phyloP scores from a whole-genome alignment of 2,888 invertebrate species.

The Drosophila phalerata region DNA sequence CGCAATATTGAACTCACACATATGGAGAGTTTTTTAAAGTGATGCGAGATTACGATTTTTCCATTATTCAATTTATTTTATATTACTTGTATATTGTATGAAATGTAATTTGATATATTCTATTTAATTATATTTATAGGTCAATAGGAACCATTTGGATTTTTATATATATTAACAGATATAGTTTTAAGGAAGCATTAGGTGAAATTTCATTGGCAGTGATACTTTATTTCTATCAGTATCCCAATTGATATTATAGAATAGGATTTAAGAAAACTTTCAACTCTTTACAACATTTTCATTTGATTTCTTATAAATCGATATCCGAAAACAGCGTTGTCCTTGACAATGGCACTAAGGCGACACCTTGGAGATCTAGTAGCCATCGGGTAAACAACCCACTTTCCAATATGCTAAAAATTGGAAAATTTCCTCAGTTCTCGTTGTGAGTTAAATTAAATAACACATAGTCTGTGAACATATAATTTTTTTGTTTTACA shows the following conservation, averaged over 20 bases:
- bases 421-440: slow-evolving; percentile 20
- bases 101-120: background rate
- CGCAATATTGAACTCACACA: slow-evolving; percentile 26
- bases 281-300: background rate
- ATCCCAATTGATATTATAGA: too few species aligned
- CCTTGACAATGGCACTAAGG: slow-evolving; percentile 17
- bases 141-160: background rate
- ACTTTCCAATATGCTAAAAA: background rate
- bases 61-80: background rate
- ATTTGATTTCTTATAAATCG: background rate
- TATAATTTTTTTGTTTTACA: background rate
- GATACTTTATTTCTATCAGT: too few species aligned
- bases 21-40: slow-evolving; percentile 1
- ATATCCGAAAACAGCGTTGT: slow-evolving; percentile 17
- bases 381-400: slow-evolving; percentile 33
- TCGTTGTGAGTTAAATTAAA: slow-evolving; percentile 28
- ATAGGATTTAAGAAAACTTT: background rate
- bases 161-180: background rate
- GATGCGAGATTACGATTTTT: background rate
- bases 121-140: slow-evolving; percentile 15
- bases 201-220: too few species aligned
- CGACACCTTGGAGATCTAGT: slow-evolving; percentile 56
- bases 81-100: slow-evolving; percentile 1
- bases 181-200: too few species aligned
- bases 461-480: slow-evolving; percentile 20